Base-by-base conservation (phyloP, 2,888 invertebrate genomes). In the Hedya salicella region DNA sequence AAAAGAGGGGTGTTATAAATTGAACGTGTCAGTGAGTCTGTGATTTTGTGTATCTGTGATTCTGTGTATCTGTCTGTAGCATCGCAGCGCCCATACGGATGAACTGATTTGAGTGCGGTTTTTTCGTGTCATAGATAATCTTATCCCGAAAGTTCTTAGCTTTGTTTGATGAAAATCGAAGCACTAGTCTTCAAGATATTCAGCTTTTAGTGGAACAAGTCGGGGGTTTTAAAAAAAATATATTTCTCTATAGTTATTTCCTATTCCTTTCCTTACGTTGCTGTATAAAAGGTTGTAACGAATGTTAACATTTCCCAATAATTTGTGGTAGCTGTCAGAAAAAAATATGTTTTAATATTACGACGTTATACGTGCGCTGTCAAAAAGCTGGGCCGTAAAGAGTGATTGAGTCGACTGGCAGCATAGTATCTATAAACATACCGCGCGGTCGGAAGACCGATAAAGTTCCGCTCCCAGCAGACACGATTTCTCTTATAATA, bases 401-500 rank as follows among this genome's bases (percentile, higher is more conserved):
- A 52, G 50, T 64, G 64, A 64, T 64, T 59, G 64, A 64, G 64
- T 44, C 44, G 50, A 46, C 53, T 54, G 64, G 39, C 42, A 57
- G 44, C 19, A 19, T 16, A 42, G 54, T 59, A 64, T 54, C 42
- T 21, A 56, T 61, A 66, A 61, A 66, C 42, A 53, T 54, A 60
- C 60, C 8, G 60, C 46, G 14, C 25, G 25, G 25, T 39, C 53
- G 46, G 54, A 66, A 53, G 46, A 48, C 21, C 66, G 61, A 61
- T 66, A 66, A 66, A 66, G 49, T 66, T 54, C 42, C 61, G 48
- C 25, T 66, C 53, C 59, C 53, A 16, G 48, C 49, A 66, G 66
- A 66, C 61, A 66, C 61, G 61, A 66, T 61, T 66, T 54, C 60
- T 61, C 49, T 61, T 60, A 60, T 66, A 66, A 66, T 66, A 66